These are phyloP conservation scores for Dioctria linearis DNA, from an alignment of 2,888 invertebrate species.

Conservation along the genomic window DNA sequence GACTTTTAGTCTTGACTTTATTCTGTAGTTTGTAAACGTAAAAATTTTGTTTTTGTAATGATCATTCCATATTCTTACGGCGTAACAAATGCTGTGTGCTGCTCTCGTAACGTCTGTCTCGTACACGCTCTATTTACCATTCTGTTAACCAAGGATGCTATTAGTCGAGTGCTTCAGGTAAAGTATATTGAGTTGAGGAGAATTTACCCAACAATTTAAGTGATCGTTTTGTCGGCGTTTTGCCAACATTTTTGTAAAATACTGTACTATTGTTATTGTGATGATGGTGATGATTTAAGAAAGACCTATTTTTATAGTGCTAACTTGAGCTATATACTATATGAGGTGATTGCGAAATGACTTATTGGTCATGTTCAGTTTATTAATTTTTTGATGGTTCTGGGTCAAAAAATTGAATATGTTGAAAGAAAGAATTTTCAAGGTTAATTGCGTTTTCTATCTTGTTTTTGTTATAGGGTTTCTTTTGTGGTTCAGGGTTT, in stretches of 20 bases:
- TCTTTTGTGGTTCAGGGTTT: background rate
- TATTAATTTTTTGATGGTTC: slow-evolving; percentile 47
- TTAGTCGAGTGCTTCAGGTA: slow-evolving; percentile 40
- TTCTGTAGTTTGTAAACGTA: slow-evolving; percentile 15
- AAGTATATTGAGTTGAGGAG: slow-evolving; percentile 39
- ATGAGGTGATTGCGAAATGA: slow-evolving; percentile 31
- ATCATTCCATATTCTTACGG: slow-evolving; percentile 56
- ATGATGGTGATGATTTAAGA: slow-evolving; percentile 29
- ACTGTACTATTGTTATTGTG: slow-evolving; percentile 22
- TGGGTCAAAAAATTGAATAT: slow-evolving; percentile 33
- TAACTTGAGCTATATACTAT: background rate
- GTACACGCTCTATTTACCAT: slow-evolving; percentile 58
- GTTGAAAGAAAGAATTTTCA: slow-evolving; percentile 14
- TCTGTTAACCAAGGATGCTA: slow-evolving; percentile 56
- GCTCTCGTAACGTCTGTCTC: slow-evolving; percentile 57
- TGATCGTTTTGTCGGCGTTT: slow-evolving; percentile 55
- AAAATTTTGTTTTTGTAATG: slow-evolving; percentile 47
- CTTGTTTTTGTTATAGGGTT: slow-evolving; percentile 1
- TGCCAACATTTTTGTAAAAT: slow-evolving; percentile 53
- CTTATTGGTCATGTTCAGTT: slow-evolving; percentile 18
- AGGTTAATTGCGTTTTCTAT: slow-evolving; percentile 26
- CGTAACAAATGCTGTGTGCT: slow-evolving; percentile 51
- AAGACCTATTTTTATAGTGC: slow-evolving; percentile 9
- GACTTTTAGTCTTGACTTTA: slow-evolving; percentile 20
- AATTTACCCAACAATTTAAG: slow-evolving; percentile 54